Base-by-base conservation (phyloP, 1,140 invertebrate genomes). In the Drosophila pseudoananassae region DNA sequence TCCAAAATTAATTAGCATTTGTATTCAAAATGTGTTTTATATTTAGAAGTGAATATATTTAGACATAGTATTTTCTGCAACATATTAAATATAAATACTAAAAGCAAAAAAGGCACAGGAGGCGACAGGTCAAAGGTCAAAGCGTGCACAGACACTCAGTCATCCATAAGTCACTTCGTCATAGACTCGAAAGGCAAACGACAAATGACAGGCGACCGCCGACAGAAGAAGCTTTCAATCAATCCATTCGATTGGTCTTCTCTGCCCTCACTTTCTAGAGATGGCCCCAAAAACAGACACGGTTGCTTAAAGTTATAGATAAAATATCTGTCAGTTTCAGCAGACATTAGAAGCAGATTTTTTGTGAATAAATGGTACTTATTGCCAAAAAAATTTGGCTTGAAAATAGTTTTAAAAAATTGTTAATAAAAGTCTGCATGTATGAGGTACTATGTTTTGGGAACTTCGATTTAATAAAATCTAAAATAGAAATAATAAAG, bases 151-250 rank as follows among this genome's bases (percentile, higher is more conserved):
- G 47, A 51, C 58, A 54, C 63, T 55, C 23, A 47, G 36, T 54
- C 61, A 69, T 69, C 40, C 59, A 15, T 14, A 8, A 68, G 65
- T 66, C 65, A 66, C 59, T 68, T 46, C 36, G 60, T 68, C 27
- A 68, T 27, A 65, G 64, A 36, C 20, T 52, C 29, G 14, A 12
- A 17, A 33, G 4, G 27, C 31, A 33, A 17, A 17, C 23, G 25
- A 29, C 50, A 52, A 33, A 9, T 29, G 27, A 36, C 50, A 52
- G 29, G 10, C 27, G 50, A 27, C 49, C 15, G 17, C 38, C 8
- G 58, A 27, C 58, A 61, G 49, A 59, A 76, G 74, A 46, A 50
- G 63, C 72, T 60, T 79, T 84, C 81, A 84, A 84, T 84, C 72
- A 84, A 3, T 14, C 40, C 40, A 43, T 43, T 43, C n/a, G 40